These are phyloP conservation scores for Callospermophilus lateralis DNA, from an alignment of 2,113 vertebrate species.

Conservation along the genomic window DNA sequence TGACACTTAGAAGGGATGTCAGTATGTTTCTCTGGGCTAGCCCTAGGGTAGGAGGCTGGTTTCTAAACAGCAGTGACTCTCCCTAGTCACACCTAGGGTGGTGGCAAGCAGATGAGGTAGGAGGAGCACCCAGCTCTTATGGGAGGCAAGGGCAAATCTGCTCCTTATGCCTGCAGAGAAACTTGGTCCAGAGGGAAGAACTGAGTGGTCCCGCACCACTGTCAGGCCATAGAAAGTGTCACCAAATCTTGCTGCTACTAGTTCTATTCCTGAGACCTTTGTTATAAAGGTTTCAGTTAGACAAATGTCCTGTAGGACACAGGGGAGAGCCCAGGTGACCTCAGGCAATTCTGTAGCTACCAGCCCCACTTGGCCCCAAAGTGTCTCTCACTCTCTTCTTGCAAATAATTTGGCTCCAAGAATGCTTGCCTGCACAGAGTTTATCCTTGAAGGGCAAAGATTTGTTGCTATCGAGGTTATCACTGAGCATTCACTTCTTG, in stretches of 20 bases:
- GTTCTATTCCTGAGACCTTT: neutral
- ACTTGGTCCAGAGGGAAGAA: neutral
- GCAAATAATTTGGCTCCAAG: neutral
- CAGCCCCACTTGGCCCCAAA: too few species aligned
- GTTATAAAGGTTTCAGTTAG: neutral
- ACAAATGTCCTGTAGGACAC: neutral
- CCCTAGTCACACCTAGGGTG: neutral
- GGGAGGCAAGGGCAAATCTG: neutral
- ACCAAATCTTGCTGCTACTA: neutral
- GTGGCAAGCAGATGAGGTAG: neutral
- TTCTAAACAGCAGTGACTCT: neutral
- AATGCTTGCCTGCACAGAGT: neutral
- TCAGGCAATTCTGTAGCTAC: neutral
- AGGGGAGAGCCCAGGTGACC: neutral
- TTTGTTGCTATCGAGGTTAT: neutral
- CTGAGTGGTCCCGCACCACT: neutral
- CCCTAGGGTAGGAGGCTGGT: neutral
- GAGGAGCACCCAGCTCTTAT: too few species aligned
- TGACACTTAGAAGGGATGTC: neutral
- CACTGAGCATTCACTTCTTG: neutral
- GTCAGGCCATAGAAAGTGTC: neutral
- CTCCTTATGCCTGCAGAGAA: neutral
- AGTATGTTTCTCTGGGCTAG: neutral
- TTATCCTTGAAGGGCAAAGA: neutral
- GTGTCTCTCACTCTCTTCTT: neutral